These are phyloP conservation scores for Bucco capensis DNA, from an alignment of 2,113 vertebrate genomes.

Conservation along the genomic window DNA sequence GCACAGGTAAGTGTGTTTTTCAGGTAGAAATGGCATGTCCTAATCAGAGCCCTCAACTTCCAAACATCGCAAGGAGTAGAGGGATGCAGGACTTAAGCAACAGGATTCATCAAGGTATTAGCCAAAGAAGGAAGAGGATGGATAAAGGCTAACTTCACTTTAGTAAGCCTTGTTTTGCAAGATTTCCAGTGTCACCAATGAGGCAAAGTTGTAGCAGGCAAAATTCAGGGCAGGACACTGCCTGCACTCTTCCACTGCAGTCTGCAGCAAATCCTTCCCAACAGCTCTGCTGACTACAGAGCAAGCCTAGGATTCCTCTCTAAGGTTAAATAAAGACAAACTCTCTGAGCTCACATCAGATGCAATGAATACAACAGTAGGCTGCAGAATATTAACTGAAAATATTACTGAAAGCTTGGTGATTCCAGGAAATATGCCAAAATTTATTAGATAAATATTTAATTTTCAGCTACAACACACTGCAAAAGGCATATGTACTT, in stretches of 20 bases:
- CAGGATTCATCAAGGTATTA: background rate
- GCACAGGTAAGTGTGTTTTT: background rate
- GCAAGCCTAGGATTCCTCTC: constrained; percentile 9
- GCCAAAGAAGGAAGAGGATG: background rate
- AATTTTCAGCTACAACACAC: constrained; percentile 21
- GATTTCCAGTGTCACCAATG: background rate
- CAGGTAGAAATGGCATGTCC: background rate
- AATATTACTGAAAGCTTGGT: background rate
- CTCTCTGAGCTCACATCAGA: background rate
- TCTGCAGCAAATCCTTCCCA: background rate
- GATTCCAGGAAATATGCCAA: constrained; percentile 37
- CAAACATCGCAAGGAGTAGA: background rate
- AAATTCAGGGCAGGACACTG: rapidly evolving
- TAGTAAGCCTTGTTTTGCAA: background rate
- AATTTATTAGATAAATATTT: constrained; percentile 33
- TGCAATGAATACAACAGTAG: background rate
- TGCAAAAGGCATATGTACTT: constrained; percentile 18
- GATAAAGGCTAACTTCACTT: background rate
- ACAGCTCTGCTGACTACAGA: background rate
- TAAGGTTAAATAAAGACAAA: constrained; percentile 33
- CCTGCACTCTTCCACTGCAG: rapidly evolving
- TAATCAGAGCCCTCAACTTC: background rate
- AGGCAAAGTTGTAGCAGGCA: background rate
- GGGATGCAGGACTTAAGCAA: background rate
- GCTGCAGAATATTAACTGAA: constrained; percentile 25